phyloP scores from a whole-genome alignment of 2,797 vertebrate genomes.

The Melanotaenia trifasciata region DNA sequence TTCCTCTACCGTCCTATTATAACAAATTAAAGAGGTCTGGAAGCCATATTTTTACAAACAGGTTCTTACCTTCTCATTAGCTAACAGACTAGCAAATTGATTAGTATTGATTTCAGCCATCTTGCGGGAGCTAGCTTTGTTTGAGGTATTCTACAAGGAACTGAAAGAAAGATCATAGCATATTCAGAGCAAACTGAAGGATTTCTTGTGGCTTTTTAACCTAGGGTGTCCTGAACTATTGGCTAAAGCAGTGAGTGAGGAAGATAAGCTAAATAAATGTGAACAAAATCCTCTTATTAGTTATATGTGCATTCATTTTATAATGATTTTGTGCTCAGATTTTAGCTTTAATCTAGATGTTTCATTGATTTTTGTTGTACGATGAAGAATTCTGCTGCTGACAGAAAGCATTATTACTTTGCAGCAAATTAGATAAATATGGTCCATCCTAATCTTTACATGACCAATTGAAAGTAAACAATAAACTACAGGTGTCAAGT shows the following conservation, averaged over 20 bases:
- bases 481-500: background rate
- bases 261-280: constrained; percentile 9
- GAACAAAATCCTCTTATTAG: background rate
- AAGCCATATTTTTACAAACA: constrained; percentile 79
- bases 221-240: constrained; percentile 28
- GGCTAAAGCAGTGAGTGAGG: constrained; percentile 5
- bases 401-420: background rate
- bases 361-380: background rate
- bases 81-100: constrained; percentile 86
- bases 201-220: constrained; percentile 47
- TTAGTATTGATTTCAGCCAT: constrained; percentile 83
- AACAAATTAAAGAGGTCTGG: constrained; percentile 87
- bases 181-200: constrained; percentile 63
- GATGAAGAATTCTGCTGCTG: background rate
- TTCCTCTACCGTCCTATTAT: constrained; percentile 83
- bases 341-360: background rate
- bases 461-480: constrained; percentile 13
- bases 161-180: constrained; percentile 76
- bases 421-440: background rate
- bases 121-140: constrained; percentile 50
- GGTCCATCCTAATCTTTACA: background rate
- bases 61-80: constrained; percentile 84
- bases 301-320: background rate
- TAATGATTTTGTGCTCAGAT: constrained; percentile 11
- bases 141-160: constrained; percentile 67